Evolutionary conservation across 1,140 invertebrate species (phyloP), one percentile per base, ranked within the genome.

Genomic region (Cardiocondyla obscurior): DNA sequence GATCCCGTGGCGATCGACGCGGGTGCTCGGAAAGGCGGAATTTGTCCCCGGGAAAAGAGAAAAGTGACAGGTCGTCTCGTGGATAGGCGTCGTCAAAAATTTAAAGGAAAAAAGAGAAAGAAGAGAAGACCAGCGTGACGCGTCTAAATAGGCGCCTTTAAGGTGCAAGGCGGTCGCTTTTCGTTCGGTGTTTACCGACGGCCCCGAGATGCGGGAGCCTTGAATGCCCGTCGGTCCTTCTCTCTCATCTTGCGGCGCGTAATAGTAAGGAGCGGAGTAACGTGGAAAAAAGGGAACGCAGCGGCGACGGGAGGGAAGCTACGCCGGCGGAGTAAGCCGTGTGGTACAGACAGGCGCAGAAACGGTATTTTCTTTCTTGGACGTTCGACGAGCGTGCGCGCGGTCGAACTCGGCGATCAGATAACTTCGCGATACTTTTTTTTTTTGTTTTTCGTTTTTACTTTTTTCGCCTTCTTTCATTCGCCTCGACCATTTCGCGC

Each of bases 221-320:
- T 76, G 57, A 76, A 76, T 76, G 73, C 73, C 22, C n/a, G 73
- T 42, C 57, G 72, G 7, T 49, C 8, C 28, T 76, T 14, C 28
- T 64, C 28, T 64, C 55, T 74, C 55, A 19, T 57, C 53, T 46
- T 64, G 36, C 25, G 39, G 25, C 14, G 19, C n/a, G 42, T 76
- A 76, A 64, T 76, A 76, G 42, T 51, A 49, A 76, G 42, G 28
- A 62, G 46, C 42, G n/a, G 19, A 33, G 19, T 8, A 22, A n/a
- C n/a, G 72, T 12, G n/a, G 12, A 16, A 1, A 19, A 16, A 30
- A 6, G 28, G 19, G 5, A 25, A 6, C 3, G 55, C 6, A 14
- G 10, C 22, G 0, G 16, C 0, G 22, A 3, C n/a, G 10, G 0
- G 55, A 25, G 16, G 39, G n/a, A 2, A n/a, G 3, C 25, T 46